phyloP scores from a whole-genome alignment of 2,888 invertebrate genomes.

The Willowsia nigromaculata region DNA sequence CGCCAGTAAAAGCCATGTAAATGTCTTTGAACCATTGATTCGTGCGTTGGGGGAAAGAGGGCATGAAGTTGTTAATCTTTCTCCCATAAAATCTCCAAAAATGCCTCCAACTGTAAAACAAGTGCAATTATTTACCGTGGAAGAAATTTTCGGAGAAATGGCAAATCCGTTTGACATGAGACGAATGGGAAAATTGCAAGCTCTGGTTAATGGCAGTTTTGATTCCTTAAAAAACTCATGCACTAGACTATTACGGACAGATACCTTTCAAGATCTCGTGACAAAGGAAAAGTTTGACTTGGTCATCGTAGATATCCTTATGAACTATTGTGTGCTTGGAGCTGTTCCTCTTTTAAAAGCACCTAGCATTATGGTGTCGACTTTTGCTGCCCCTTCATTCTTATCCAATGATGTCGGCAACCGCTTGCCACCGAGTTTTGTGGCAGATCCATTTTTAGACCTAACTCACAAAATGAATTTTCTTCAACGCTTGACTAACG shows the following conservation, averaged over 20 bases:
- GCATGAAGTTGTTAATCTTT: constrained; percentile 79
- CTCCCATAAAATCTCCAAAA: constrained; percentile 79
- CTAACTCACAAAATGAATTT: constrained; percentile 79
- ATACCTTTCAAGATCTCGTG: constrained; percentile 43
- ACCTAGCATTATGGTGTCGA: constrained; percentile 63
- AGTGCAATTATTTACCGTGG: constrained; percentile 54
- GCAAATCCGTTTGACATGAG: constrained; percentile 58
- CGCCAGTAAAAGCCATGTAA: constrained; percentile 79
- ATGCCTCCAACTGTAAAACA: constrained; percentile 80
- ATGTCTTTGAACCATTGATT: constrained; percentile 80
- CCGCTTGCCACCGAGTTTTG: constrained; percentile 78
- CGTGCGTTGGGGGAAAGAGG: constrained; percentile 78
- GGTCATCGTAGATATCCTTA: constrained; percentile 80
- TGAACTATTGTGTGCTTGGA: constrained; percentile 81
- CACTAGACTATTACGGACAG: neutral
- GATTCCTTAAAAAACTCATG: constrained; percentile 20
- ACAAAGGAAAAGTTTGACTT: constrained; percentile 77
- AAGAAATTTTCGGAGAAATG: constrained; percentile 60
- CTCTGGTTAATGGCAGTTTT: constrained; percentile 34
- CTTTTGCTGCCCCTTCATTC: constrained; percentile 58
- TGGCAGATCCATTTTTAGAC: constrained; percentile 79
- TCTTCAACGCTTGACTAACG: constrained; percentile 78
- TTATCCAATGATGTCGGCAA: constrained; percentile 72
- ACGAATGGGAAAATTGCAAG: constrained; percentile 7
- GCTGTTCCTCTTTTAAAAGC: constrained; percentile 48